Evolutionary conservation across 1,140 invertebrate species (phyloP).

Genomic region (Drosophila asahinai): DNA sequence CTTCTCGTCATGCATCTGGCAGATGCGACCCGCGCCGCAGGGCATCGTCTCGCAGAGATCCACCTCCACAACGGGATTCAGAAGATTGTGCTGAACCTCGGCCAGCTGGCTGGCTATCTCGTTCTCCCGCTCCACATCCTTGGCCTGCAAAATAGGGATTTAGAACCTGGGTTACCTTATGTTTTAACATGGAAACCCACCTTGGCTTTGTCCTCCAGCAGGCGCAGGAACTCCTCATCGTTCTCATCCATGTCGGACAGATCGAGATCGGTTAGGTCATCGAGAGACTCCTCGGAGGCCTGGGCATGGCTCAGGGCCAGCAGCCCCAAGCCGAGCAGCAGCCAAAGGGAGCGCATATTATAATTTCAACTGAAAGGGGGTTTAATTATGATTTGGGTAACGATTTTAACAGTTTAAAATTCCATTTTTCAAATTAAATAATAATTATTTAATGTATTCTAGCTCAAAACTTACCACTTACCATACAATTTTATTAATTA

Average conservation of each 20-base stretch:
- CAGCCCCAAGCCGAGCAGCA: slow-evolving; percentile 70
- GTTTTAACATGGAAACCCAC: slow-evolving; percentile 31
- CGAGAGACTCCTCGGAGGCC: slow-evolving; percentile 51
- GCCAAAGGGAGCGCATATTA: slow-evolving; percentile 68
- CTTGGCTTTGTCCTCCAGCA: slow-evolving; percentile 76
- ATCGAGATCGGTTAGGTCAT: slow-evolving; percentile 43
- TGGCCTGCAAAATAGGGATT: slow-evolving; percentile 51
- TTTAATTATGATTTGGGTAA: not conserved
- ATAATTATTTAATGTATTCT: too few species aligned
- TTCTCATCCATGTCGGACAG: slow-evolving; percentile 73
- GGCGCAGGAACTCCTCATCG: slow-evolving; percentile 73
- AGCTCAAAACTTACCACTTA: too few species aligned
- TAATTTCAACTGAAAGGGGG: slow-evolving; percentile 22
- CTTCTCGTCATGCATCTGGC: slow-evolving; percentile 90
- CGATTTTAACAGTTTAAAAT: too few species aligned
- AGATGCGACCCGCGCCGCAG: slow-evolving; percentile 95
- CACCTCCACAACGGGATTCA: slow-evolving; percentile 77
- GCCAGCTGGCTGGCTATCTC: slow-evolving; percentile 71
- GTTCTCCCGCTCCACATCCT: slow-evolving; percentile 80
- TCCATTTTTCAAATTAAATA: too few species aligned
- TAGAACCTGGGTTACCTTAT: not conserved
- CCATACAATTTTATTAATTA: too few species aligned
- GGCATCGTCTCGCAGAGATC: slow-evolving; percentile 94
- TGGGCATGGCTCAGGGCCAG: slow-evolving; percentile 58
- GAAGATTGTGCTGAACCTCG: slow-evolving; percentile 60